Evolutionary conservation across 2,888 invertebrate species (phyloP).

Genomic region (Gordius sp.): DNA sequence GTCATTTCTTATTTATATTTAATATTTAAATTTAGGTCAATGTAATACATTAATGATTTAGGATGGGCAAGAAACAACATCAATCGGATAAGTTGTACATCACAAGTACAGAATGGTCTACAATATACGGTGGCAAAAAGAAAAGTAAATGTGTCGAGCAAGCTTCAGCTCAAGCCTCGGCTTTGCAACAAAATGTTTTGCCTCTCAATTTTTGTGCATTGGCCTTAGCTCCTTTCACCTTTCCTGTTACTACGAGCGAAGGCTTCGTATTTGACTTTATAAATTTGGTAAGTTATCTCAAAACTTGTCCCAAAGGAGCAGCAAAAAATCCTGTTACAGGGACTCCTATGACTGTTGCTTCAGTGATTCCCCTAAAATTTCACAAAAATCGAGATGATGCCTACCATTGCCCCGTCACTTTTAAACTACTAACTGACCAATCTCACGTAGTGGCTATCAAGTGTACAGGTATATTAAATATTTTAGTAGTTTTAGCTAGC

Average conservation of each 20-base stretch:
- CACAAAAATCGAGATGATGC: slow-evolving; percentile 46
- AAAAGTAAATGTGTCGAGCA: slow-evolving; percentile 17
- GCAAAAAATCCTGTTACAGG: slow-evolving; percentile 54
- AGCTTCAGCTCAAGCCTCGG: not conserved
- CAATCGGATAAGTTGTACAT: slow-evolving; percentile 21
- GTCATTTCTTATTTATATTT: too few species aligned
- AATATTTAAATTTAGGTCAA: too few species aligned
- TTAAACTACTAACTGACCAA: slow-evolving; percentile 53
- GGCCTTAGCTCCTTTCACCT: slow-evolving; percentile 63
- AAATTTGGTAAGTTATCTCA: not conserved
- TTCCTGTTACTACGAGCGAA: slow-evolving; percentile 60
- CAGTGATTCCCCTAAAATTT: slow-evolving; percentile 56
- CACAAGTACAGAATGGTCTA: slow-evolving; percentile 25
- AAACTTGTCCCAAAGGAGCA: not conserved
- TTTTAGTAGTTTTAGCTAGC: too few species aligned
- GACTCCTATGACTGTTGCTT: slow-evolving; percentile 42
- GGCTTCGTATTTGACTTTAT: slow-evolving; percentile 69
- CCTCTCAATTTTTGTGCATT: slow-evolving; percentile 34
- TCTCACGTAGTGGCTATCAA: slow-evolving; percentile 68
- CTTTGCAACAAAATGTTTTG: slow-evolving; percentile 17
- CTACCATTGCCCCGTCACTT: slow-evolving; percentile 26
- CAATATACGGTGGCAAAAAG: slow-evolving; percentile 25
- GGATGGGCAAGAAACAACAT: slow-evolving; percentile 16
- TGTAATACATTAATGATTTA: too few species aligned
- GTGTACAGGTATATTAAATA: slow-evolving; percentile 62